These are phyloP conservation scores for Pseudotriccus pelzelni DNA, from an alignment of 2,797 vertebrate species.

Conservation along the genomic window DNA sequence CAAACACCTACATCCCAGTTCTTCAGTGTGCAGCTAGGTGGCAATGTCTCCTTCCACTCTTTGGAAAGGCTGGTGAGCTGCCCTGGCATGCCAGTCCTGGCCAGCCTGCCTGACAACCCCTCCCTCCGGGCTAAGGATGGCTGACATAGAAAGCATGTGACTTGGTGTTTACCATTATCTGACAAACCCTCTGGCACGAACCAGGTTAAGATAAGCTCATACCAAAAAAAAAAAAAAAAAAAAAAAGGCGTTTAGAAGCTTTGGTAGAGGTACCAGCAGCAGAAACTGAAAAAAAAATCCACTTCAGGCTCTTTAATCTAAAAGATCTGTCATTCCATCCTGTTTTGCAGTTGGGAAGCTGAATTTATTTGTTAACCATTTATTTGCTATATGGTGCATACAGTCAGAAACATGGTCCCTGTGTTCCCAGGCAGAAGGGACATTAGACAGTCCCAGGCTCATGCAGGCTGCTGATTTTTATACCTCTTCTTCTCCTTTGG, in stretches of 20 bases:
- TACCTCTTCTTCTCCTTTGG: neutral
- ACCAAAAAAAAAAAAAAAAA: neutral
- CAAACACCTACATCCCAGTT: neutral
- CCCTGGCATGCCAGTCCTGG: neutral
- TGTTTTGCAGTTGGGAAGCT: neutral
- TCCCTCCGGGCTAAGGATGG: rapidly evolving
- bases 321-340: neutral
- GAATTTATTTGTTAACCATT: neutral
- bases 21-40: neutral
- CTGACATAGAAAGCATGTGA: neutral
- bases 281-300: neutral
- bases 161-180: neutral
- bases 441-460: neutral
- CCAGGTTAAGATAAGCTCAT: neutral
- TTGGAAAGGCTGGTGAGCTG: neutral
- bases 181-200: neutral
- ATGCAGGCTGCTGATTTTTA: neutral
- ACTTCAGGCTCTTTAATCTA: neutral
- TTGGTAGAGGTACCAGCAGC: neutral
- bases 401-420: neutral
- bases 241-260: neutral
- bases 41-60: slow-evolving; percentile 1
- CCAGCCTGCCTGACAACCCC: neutral
- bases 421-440: neutral
- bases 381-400: neutral